A percentile compares a stretch with the other conserved stretches of the same genome.
These are phyloP conservation scores for Hyposoter dolosus DNA, from an alignment of 2,888 invertebrate species.

Conservation along the genomic window DNA sequence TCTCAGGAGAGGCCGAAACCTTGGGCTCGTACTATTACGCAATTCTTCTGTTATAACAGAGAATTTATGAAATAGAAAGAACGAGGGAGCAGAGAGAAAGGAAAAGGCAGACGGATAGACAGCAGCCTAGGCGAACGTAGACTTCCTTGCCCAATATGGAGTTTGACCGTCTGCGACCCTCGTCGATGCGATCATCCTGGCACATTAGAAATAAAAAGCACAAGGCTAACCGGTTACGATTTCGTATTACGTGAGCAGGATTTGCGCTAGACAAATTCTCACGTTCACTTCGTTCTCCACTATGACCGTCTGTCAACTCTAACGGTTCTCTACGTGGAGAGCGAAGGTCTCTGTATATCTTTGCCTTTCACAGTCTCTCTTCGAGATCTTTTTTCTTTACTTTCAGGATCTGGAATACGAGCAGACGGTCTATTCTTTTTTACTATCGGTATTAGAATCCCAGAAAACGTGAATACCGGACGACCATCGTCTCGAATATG, in stretches of 20 bases:
- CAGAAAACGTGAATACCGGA: neutral
- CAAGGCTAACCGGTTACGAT: constrained; percentile 73
- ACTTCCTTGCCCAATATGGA: constrained; percentile 66
- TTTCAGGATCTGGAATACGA: constrained; percentile 18
- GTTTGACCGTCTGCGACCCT: constrained; percentile 76
- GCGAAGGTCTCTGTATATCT: constrained; percentile 61
- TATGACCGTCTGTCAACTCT: constrained; percentile 83
- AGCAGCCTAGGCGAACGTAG: constrained; percentile 55
- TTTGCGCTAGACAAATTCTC: constrained; percentile 69
- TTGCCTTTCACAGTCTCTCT: neutral
- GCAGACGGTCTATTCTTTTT: constrained; percentile 6
- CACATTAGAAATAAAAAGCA: constrained; percentile 78
- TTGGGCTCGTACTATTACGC: constrained; percentile 54
- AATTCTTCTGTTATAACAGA: constrained; percentile 36
- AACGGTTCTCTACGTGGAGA: constrained; percentile 77
- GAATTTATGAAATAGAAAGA: constrained; percentile 22
- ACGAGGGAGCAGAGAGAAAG: constrained; percentile 10
- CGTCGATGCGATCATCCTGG: constrained; percentile 37
- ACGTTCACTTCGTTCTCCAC: constrained; percentile 46
- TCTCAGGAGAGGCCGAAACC: constrained; percentile 33
- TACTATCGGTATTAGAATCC: constrained; percentile 47
- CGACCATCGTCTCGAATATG: constrained; percentile 6
- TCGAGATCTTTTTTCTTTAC: neutral
- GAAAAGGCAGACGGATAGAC: constrained; percentile 43
- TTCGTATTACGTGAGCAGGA: constrained; percentile 61